Evolutionary conservation across 2,888 invertebrate genomes (phyloP), one percentile per base, ranked within the genome.

Genomic region (Mythimna lalbum): DNA sequence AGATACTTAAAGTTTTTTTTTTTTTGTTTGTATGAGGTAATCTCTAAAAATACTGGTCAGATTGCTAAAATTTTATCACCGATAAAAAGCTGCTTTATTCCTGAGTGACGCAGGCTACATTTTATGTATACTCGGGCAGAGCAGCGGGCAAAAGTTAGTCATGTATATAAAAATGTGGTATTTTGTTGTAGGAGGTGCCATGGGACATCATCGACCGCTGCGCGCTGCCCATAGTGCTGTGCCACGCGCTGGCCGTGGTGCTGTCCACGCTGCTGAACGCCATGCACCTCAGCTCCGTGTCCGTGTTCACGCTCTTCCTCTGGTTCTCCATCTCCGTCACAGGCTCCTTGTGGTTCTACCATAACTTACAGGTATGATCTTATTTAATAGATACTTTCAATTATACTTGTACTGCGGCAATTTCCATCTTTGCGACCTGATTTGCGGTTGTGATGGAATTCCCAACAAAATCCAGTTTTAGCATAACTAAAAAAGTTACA

Each of bases 291-390:
- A 98, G 98, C 80, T 97, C 97, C 87, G 96, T 98, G 76, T 97
- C 98, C 14, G 97, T 98, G 68, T 97, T 98, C 91, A 97, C 98
- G 12, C 96, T 98, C 23, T 98, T 98, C 92, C 97, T 98, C 47
- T 97, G 98, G 96, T 97, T 98, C 90, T 96, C 97, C 63, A 96
- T 98, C 87, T 97, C 97, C 63, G 97, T 97, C 73, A 96, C 97
- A 76, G 98, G 98, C 36, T 97, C 97, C 4, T 97, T 98, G 14
- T 96, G 98, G 92, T 98, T 98, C 93, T 98, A 98, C 93, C 98
- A 98, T 89, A 98, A 98, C 89, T 96, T 98, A 62, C 98, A 98
- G 97, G 98, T 98, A 95, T 96, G 96, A 7, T 56, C 27, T 63
- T 17, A n/a, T 4, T 60, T 43, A 4, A 17, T 31, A 62, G 7